Percentiles rank a stretch among this genome's conserved stretches.
Conservation (phyloP, 2,888 invertebrate genomes). For the Blomia tropicalis region DNA sequence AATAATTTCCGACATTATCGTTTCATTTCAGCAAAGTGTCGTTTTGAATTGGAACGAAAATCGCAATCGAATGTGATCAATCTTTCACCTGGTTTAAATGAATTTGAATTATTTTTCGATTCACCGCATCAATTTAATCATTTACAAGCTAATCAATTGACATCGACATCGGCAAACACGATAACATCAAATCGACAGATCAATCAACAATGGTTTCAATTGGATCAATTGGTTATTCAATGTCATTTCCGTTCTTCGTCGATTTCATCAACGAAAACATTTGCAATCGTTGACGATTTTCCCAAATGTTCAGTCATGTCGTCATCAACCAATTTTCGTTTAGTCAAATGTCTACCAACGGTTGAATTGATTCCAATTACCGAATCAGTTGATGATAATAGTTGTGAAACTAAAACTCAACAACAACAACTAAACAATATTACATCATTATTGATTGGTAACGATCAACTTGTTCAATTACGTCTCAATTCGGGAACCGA, state of each 20-base stretch:
- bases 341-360: conserved; percentile 8
- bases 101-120: conserved; percentile 33
- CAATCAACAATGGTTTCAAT: conserved; percentile 7
- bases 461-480: not conserved
- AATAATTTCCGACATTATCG: not conserved
- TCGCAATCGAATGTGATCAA: conserved; percentile 17
- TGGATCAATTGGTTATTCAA: not conserved
- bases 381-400: not conserved
- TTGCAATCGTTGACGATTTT: conserved; percentile 6
- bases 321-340: not conserved
- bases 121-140: not conserved
- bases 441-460: conserved; percentile 1
- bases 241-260: not conserved
- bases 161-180: not conserved
- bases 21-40: conserved; percentile 22
- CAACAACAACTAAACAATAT: not conserved
- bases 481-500: conserved; percentile 2
- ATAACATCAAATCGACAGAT: not conserved
- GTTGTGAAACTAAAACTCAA: not conserved
- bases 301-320: not conserved
- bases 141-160: not conserved
- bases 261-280: not conserved
- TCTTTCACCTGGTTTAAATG: conserved; percentile 39
- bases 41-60: conserved; percentile 26
- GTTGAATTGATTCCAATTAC: not conserved